Evolutionary conservation across 2,113 vertebrate species (phyloP).

Genomic region (Ramphastos sulfuratus): DNA sequence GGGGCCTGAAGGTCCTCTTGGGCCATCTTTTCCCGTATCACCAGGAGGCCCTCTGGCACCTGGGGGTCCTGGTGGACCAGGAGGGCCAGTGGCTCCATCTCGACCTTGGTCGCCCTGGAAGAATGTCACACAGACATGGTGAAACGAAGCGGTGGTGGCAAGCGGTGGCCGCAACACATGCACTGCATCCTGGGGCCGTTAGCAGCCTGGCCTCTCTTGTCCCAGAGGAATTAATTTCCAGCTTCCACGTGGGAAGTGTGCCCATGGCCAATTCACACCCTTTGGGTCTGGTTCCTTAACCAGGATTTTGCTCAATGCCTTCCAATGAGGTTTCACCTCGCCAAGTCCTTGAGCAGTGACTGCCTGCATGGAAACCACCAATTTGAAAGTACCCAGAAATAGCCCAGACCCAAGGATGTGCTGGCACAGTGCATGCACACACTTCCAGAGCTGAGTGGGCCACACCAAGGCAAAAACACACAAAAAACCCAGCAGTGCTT

Average conservation of each 20-base stretch:
- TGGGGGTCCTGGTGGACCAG: conserved; percentile 88
- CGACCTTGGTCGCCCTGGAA: conserved; percentile 91
- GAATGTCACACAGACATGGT: conserved; percentile 62
- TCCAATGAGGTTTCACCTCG: background rate
- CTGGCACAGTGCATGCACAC: conserved; percentile 10
- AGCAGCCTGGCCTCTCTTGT: background rate
- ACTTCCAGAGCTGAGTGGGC: background rate
- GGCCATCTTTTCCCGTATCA: conserved; percentile 92
- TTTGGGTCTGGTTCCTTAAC: background rate
- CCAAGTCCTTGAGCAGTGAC: background rate
- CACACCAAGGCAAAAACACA: background rate
- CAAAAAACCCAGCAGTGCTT: background rate
- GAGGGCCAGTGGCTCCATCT: conserved; percentile 86
- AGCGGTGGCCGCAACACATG: background rate
- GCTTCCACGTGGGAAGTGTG: background rate
- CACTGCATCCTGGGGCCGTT: background rate
- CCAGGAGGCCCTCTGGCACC: conserved; percentile 91
- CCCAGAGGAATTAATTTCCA: background rate
- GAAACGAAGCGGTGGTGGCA: background rate
- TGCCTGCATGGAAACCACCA: background rate
- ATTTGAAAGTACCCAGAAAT: background rate
- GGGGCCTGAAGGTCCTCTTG: conserved; percentile 84
- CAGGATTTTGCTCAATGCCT: background rate
- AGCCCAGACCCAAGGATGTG: background rate
- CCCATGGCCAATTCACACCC: background rate